Percentiles rank a stretch among this genome's conserved stretches.
Conservation (phyloP, 2,888 invertebrate genomes). For the Dastarcus helophoroides region DNA sequence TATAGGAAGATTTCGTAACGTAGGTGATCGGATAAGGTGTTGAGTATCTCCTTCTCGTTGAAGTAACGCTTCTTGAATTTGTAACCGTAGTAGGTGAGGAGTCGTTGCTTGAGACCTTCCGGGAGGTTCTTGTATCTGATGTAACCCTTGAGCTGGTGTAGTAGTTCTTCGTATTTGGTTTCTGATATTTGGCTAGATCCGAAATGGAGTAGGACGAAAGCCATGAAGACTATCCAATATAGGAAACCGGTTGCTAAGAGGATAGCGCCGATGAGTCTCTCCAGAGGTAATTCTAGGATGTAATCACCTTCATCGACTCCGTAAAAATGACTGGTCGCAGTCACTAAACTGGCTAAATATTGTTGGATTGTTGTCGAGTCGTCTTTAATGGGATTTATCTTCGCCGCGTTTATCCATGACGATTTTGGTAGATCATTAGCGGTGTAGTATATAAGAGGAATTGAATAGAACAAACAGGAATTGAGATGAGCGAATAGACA, state of each 20-base stretch:
- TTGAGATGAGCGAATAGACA: slow-evolving; percentile 16
- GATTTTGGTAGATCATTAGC: slow-evolving; percentile 3
- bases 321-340: slow-evolving; percentile 23
- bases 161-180: slow-evolving; percentile 37
- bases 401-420: slow-evolving; percentile 14
- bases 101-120: slow-evolving; percentile 33
- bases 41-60: slow-evolving; percentile 35
- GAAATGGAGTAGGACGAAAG: slow-evolving; percentile 22
- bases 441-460: slow-evolving; percentile 11
- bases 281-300: slow-evolving; percentile 12
- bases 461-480: slow-evolving; percentile 14
- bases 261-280: slow-evolving; percentile 18
- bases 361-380: slow-evolving; percentile 1
- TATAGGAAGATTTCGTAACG: slow-evolving; percentile 38
- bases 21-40: slow-evolving; percentile 29
- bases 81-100: slow-evolving; percentile 41
- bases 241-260: slow-evolving; percentile 20
- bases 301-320: slow-evolving; percentile 19
- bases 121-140: slow-evolving; percentile 44
- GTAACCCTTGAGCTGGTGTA: slow-evolving; percentile 41
- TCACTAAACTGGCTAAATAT: slow-evolving; percentile 17
- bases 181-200: slow-evolving; percentile 28
- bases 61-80: slow-evolving; percentile 42
- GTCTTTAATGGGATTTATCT: slow-evolving; percentile 9
- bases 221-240: slow-evolving; percentile 21